Base-by-base conservation (phyloP, 2,888 invertebrate genomes). In the Aspidiotus destructor region DNA sequence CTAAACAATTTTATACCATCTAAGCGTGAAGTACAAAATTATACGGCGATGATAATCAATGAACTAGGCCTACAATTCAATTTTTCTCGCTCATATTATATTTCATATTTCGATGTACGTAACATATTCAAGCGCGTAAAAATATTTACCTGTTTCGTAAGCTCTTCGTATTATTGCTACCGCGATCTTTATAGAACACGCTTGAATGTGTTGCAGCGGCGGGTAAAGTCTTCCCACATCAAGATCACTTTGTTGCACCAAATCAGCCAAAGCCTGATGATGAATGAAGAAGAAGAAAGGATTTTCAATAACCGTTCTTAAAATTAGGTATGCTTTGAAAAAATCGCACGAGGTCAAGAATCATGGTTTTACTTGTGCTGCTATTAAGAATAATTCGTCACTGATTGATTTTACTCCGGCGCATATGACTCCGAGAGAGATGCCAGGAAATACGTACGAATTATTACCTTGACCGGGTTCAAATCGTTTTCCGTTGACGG, bases 381-480 rank as follows among this genome's bases (percentile, higher is more conserved):
- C 87, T 15, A 91, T 83, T 69, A 99, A 83, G 84, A 99, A 94
- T 71, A 92, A 84, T 74, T 92, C 89, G 75, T 99, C 96, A 13
- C 88, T 85, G 76, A 99, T 92, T 75, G 88, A 90, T 74, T 88
- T 81, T 78, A 95, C 86, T 67, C 94, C 93, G 73, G 92, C 89
- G 75, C 88, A 86, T 73, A 97, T 86, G 69, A 89, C 86, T 71
- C 91, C 98, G 60, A 99, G 83, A 40, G 95, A 95, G 73, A 95
- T 83, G 6, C 97, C 99, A 16, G 99, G 98, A 84, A 95, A 96
- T 78, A 97, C 93, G 80, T 97, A 97, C 0, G 96, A 87, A 80
- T 97, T 97, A 80, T 97, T 97, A 70, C 99, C 99, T 79, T 99
- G 99, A 0, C 99, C 99, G 0, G 99, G 95, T 75, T 85, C 79